Evolutionary conservation across 2,888 invertebrate genomes (phyloP).

Genomic region (Acleris cristana): DNA sequence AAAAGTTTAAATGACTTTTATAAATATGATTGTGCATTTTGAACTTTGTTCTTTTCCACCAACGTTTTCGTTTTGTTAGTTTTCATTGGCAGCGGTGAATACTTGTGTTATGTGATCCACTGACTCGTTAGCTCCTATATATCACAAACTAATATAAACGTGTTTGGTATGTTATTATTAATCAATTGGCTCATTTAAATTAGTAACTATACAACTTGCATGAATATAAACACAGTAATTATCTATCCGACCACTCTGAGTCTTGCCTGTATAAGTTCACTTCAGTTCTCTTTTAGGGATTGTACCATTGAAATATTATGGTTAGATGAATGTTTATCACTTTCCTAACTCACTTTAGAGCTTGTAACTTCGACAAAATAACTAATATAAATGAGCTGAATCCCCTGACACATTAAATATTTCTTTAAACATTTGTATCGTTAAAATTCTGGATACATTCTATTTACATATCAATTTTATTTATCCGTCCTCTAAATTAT

Average conservation of each 20-base stretch:
- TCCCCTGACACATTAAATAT: neutral
- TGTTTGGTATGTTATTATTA: neutral
- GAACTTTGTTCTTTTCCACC: no score
- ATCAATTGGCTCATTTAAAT: neutral
- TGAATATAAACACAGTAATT: neutral
- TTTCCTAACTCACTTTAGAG: neutral
- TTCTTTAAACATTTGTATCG: neutral
- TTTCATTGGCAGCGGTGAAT: no score
- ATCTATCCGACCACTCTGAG: no score
- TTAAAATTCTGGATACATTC: neutral
- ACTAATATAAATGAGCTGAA: neutral
- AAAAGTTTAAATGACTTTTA: neutral
- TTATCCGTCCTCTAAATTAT: neutral
- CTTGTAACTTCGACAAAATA: neutral
- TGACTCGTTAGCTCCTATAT: no score
- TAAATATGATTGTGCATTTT: neutral
- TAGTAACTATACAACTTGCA: neutral
- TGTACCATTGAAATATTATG: neutral
- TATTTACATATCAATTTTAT: conserved; percentile 1
- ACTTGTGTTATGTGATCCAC: no score
- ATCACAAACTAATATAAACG: neutral
- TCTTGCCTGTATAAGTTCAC: neutral
- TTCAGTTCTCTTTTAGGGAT: neutral
- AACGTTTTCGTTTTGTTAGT: no score
- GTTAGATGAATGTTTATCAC: neutral